Base-by-base conservation (phyloP, 2,797 vertebrate species). In the Mus caroli region DNA sequence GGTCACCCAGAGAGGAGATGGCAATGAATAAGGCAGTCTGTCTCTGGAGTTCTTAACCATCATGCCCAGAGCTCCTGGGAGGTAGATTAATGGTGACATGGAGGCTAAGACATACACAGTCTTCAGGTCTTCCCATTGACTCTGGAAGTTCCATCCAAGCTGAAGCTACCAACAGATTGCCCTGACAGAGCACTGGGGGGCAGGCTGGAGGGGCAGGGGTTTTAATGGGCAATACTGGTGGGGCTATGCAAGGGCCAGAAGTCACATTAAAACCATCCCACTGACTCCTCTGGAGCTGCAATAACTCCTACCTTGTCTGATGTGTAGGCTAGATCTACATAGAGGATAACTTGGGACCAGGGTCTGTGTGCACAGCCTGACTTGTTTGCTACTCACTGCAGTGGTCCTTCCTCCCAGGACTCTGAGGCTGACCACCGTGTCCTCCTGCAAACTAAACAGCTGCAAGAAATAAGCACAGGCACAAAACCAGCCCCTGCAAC, bases 1-100 rank as follows among this genome's bases (percentile, higher is more conserved):
- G n/a, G 71, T 82, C 19, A 92, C 60, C 54, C 60, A 78, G 87
- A 84, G 78, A 40, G 67, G 58, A 80, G 73, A 94, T 62, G 69
- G 37, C 54, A 73, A 24, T 52, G 31, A 84, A n/a, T 17, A 14
- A 4, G 22, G 17, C 28, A 71, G 11, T 69, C 86, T 83, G 60
- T 50, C n/a, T 56, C 56, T 43, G 58, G 62, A 54, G 37, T 31
- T 64, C 64, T 52, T 31, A 82, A 40, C 60, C 7, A 0, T 10
- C 26, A 26, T 1, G 6, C 58, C 52, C 11, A n/a, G 50, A 37
- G 8, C 1, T 13, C 8, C 73, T 86, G 37, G 37, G 52, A 64
- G 75, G 67, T 78, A 43, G 54, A 71, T 77, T 28, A 71, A 52
- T 20, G 13, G 34, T 52, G 79, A 75, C 58, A 14, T 2, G 34